These are phyloP conservation scores for Luidia sarsii DNA, from an alignment of 53 echinoderm and acorn worm species.

Conservation along the genomic window DNA sequence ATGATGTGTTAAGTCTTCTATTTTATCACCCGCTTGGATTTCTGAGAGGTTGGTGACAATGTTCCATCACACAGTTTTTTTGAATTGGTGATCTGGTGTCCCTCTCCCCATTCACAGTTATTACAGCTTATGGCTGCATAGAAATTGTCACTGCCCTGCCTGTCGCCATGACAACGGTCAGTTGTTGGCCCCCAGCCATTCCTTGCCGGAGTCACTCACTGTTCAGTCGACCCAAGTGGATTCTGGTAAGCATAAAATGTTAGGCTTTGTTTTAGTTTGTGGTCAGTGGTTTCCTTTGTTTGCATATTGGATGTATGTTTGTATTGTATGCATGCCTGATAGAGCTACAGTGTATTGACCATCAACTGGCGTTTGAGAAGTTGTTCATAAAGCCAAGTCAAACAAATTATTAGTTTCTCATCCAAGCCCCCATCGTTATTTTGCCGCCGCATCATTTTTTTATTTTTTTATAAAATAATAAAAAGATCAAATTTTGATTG, in stretches of 20 bases:
- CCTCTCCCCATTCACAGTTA: constrained; percentile 60
- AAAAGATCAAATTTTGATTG: too few relatives aligned
- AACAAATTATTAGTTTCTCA: not conserved
- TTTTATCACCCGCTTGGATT: too few relatives aligned
- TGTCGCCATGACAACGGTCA: constrained; percentile 83
- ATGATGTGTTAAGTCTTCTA: too few relatives aligned
- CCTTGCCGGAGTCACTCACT: constrained; percentile 63
- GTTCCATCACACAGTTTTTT: too few relatives aligned
- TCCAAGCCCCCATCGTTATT: too few relatives aligned
- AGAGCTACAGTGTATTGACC: not conserved
- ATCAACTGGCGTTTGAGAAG: not conserved
- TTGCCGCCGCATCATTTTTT: too few relatives aligned
- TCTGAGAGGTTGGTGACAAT: too few relatives aligned
- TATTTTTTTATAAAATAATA: too few relatives aligned
- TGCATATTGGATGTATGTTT: too few relatives aligned
- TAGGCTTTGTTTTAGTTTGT: not conserved
- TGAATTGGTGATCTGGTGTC: too few relatives aligned
- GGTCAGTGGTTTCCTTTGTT: not conserved
- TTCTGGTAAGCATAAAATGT: constrained; percentile 24
- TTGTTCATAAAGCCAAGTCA: not conserved
- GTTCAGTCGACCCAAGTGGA: constrained; percentile 35
- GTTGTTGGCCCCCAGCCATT: constrained; percentile 23
- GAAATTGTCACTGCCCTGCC: constrained; percentile 64
- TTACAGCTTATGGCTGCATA: constrained; percentile 77
- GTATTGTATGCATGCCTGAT: not conserved